Base-by-base conservation (phyloP, 2,113 vertebrate species). In the Notothenia coriiceps region DNA sequence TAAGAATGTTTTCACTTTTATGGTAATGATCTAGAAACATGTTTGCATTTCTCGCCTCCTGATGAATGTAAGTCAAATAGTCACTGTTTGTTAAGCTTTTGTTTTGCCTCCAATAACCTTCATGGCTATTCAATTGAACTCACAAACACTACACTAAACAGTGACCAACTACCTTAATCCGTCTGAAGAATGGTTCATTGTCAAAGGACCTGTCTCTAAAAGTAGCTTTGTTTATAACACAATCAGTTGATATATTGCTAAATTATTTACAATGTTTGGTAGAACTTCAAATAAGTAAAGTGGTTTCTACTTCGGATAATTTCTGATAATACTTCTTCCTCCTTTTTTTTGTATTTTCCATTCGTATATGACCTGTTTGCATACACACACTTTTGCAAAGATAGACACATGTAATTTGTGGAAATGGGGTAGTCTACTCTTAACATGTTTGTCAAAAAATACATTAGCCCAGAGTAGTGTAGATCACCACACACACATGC, bases 381-480 rank as follows among this genome's bases (percentile, higher is more conserved):
- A 40, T 52, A 52, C n/a, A 9, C 51, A n/a, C 13, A 14, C 22
- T 59, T 12, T n/a, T 61, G 33, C 6, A 5, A 9, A 46, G 40
- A 35, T 8, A 57, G 12, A 49, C 12, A 25, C n/a, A 63, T 18
- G 17, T 9, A 17, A 25, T 33, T 18, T 50, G 46, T 49, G 46
- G n/a, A 46, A 63, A 63, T 11, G 11, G 18, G 20, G 25, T 4
- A 20, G 35, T 40, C 35, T 8, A 6, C 35, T 40, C 35, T 40
- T n/a, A 17, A 15, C 29, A 64, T 49, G 4, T 18, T 43, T 15
- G n/a, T 70, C 43, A 73, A 54, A 40, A 51, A 47, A 66, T 10
- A 20, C 22, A 33, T 44, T 18, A 67, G 74, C 59, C 67, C 52
- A 29, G 62, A 70, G 80, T 40, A 64, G 40, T 70, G 6, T 56